These are phyloP conservation scores for Perccottus glenii DNA, from an alignment of 2,113 vertebrate genomes.

Conservation along the genomic window DNA sequence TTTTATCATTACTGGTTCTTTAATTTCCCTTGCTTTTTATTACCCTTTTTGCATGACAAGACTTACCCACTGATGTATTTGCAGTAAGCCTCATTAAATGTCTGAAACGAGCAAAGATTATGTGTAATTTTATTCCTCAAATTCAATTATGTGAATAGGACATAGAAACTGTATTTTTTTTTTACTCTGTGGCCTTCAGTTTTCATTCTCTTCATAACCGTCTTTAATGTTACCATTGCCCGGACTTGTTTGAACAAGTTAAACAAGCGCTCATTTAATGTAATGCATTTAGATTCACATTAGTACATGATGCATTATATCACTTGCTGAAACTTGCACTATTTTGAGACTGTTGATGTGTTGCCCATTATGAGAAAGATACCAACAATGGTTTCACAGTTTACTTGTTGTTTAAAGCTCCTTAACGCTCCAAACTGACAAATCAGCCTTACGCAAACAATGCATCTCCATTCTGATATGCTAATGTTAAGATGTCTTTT, in stretches of 20 bases:
- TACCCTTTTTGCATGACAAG: conserved; percentile 10
- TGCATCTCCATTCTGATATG: conserved; percentile 20
- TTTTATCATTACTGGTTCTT: neutral
- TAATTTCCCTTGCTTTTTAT: conserved; percentile 27
- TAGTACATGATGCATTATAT: neutral
- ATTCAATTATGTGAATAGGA: conserved; percentile 35
- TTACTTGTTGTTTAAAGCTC: neutral
- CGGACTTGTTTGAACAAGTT: conserved; percentile 1
- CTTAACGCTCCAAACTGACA: neutral
- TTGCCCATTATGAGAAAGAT: neutral
- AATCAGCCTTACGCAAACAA: conserved; percentile 7
- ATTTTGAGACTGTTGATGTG: neutral
- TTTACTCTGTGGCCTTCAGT: neutral
- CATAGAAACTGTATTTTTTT: conserved; percentile 10
- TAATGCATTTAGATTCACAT: conserved; percentile 7
- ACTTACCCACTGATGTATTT: conserved; percentile 29
- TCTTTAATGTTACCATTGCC: neutral
- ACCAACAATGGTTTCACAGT: neutral
- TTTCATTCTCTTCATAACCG: conserved; percentile 10
- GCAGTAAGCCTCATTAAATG: conserved; percentile 23
- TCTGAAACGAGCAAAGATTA: conserved; percentile 36
- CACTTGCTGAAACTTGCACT: neutral
- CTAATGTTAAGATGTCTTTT: conserved; percentile 20
- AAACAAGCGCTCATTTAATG: conserved; percentile 12
- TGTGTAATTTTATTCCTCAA: conserved; percentile 33